Conservation (phyloP, 1,140 invertebrate species). For the Drosophila littoralis region DNA sequence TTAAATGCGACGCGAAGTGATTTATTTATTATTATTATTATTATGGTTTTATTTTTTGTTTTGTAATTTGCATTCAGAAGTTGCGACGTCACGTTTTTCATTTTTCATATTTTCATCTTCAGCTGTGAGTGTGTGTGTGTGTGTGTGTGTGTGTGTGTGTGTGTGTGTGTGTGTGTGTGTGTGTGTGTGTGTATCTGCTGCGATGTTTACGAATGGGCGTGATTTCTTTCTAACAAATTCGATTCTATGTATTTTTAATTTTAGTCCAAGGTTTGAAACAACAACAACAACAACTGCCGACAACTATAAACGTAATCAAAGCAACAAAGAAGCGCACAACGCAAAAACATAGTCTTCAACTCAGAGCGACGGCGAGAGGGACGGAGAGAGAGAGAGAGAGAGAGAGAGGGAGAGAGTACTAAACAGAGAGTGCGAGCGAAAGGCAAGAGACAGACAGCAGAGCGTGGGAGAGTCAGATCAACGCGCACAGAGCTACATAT, state of each 20-base stretch:
- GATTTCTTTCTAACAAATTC: conserved; percentile 70
- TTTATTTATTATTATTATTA: background rate
- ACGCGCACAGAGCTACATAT: background rate
- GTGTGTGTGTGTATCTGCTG: conserved; percentile 18
- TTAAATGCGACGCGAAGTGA: background rate
- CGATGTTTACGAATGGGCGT: conserved; percentile 71
- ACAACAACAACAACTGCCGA: conserved; percentile 50
- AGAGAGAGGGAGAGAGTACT: conserved; percentile 2
- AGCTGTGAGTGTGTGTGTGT: conserved; percentile 2
- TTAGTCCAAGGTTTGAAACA: conserved; percentile 83
- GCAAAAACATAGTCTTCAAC: conserved; percentile 58
- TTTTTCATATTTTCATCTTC: conserved; percentile 28
- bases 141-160: conserved; percentile 15
- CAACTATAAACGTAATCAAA: conserved; percentile 70
- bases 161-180: conserved; percentile 23
- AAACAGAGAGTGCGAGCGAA: conserved; percentile 1
- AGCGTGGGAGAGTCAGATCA: conserved; percentile 8
- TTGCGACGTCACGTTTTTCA: conserved; percentile 21
- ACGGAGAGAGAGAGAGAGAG: too few species aligned
- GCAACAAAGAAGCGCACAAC: conserved; percentile 62
- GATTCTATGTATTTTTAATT: conserved; percentile 77
- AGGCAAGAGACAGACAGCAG: conserved; percentile 16
- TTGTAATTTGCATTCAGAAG: background rate
- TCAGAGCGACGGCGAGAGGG: background rate
- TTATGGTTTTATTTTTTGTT: background rate